Percentiles rank a stretch among this genome's conserved stretches.
Evolutionary conservation across 2,113 vertebrate species (phyloP).

Genomic region (Oryzias melastigma): DNA sequence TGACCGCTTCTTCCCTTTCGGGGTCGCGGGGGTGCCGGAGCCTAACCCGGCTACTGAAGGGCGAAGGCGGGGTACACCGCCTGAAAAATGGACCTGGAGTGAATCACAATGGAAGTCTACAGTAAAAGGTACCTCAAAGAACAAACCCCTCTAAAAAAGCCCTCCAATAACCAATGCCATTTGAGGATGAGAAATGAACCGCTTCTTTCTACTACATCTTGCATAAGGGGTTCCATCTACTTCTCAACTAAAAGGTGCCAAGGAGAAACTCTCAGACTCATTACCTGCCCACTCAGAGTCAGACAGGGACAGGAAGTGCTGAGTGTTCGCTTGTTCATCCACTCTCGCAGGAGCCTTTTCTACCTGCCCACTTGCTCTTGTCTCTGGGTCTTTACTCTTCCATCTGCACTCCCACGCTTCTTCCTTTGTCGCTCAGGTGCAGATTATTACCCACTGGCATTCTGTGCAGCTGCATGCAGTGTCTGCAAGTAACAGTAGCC

Average conservation of each 20-base stretch:
- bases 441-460: conserved; percentile 42
- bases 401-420: conserved; percentile 50
- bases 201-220: conserved; percentile 34
- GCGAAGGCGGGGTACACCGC: no score
- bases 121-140: conserved; percentile 10
- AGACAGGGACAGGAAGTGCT: conserved; percentile 47
- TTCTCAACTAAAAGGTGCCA: conserved; percentile 61
- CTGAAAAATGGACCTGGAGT: no score
- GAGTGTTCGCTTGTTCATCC: conserved; percentile 70
- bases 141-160: neutral
- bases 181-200: conserved; percentile 50
- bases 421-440: conserved; percentile 46
- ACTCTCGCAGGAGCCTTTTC: conserved; percentile 57
- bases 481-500: conserved; percentile 21
- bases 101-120: neutral
- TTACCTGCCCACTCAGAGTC: conserved; percentile 68
- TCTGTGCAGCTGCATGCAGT: conserved; percentile 22
- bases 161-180: conserved; percentile 29
- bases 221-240: conserved; percentile 37
- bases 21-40: no score
- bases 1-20: no score
- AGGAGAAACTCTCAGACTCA: conserved; percentile 69
- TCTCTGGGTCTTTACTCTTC: conserved; percentile 53
- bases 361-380: conserved; percentile 61
- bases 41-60: no score